These are phyloP conservation scores for Oophaga pumilio DNA, from an alignment of 2,113 vertebrate genomes.

Conservation along the genomic window DNA sequence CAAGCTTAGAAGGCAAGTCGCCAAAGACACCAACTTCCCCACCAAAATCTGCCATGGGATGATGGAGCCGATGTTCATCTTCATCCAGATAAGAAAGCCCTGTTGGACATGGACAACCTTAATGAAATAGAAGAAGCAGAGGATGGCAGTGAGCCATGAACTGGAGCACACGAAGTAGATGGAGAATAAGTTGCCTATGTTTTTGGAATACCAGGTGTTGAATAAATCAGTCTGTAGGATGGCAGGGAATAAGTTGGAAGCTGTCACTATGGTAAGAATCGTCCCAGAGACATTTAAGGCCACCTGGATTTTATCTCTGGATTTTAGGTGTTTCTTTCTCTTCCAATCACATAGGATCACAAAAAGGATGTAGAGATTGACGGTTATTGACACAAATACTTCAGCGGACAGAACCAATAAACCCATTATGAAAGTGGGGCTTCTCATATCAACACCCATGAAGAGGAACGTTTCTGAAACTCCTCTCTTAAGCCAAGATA, in stretches of 20 bases:
- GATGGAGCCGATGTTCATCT: neutral
- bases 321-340: neutral
- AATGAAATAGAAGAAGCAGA: constrained; percentile 33
- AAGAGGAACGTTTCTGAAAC: neutral
- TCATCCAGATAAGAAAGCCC: neutral
- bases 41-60: neutral
- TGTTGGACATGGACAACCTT: constrained; percentile 3
- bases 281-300: neutral
- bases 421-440: neutral
- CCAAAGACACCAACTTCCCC: neutral
- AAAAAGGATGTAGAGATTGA: neutral
- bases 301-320: neutral
- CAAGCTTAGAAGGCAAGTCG: neutral
- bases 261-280: too few species aligned
- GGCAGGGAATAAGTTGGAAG: neutral
- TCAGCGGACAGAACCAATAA: neutral
- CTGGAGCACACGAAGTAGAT: neutral
- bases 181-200: too few species aligned
- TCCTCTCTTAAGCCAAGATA: neutral
- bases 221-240: neutral
- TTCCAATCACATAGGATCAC: neutral
- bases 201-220: neutral
- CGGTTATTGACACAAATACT: neutral
- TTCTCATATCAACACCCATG: neutral
- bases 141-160: neutral